Base-by-base conservation (phyloP, 2,888 invertebrate species). In the Apoda limacodes region DNA sequence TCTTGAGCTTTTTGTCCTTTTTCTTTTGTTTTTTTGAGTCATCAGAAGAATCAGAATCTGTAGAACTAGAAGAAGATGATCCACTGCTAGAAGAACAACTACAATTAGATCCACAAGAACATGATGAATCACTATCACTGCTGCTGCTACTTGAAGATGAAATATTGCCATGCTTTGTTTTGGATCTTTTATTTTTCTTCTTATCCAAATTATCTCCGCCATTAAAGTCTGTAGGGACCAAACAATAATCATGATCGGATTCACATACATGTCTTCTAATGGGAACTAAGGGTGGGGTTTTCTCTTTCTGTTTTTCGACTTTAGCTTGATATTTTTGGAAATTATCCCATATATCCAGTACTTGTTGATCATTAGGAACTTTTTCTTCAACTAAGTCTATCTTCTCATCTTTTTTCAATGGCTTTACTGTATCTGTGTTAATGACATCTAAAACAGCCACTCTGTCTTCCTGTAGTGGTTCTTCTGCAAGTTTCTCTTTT, bases 51-150 rank as follows among this genome's bases (percentile, higher is more conserved):
- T 81, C 80, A 4, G 80, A 71, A 46, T 80, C 81, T 9, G 80
- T 76, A 19, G 80, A 76, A 39, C 86, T 87, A 9, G 86, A 85
- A 31, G 87, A 86, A 4, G 85, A 85, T 0, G 90, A 89, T 28
- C 85, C 85, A 34, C 87, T 88, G 30, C 87, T 86, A 28, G 88
- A 88, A 4, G 88, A 88, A 56, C 93, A 93, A 41, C 91, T 92
- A 52, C 93, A 93, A 55, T 92, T 92, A 1, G 90, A 88, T 3
- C 90, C 90, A 55, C 93, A 92, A 0, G 90, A 89, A 53, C 92
- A 92, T 52, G 88, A 90, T 1, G 91, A 89, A 48, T 72, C 74
- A 39, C 88, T 89, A 47, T 88, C 89, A 45, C 89, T 89, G 40
- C 90, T 90, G 11, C 90, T 89, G 47, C 86, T 87, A 52, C 89